A percentile compares a stretch with the other conserved stretches of the same genome.
phyloP scores from a whole-genome alignment of 1,140 invertebrate genomes.

The Plodia interpunctella region DNA sequence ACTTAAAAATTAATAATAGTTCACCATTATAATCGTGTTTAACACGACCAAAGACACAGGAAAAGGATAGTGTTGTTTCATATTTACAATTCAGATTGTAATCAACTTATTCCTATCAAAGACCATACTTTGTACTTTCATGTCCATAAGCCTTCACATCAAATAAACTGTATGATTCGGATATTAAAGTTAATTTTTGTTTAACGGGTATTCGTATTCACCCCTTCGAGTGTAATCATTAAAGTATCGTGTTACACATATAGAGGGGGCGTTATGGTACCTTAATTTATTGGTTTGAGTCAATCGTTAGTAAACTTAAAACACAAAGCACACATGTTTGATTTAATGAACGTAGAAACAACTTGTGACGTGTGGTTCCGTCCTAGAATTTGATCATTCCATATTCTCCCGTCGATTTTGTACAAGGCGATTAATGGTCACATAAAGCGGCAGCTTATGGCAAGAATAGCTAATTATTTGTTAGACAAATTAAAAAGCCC shows the following conservation, averaged over 20 bases:
- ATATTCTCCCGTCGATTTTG: no score
- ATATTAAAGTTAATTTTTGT: neutral
- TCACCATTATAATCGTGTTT: neutral
- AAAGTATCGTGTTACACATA: constrained; percentile 10
- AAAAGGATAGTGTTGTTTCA: neutral
- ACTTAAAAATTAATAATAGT: no score
- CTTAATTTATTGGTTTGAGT: constrained; percentile 1
- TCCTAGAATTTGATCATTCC: no score
- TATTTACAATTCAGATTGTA: neutral
- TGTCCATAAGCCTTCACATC: neutral
- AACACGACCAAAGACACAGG: neutral
- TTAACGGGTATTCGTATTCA: neutral
- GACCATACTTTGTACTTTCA: neutral
- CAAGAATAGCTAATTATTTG: no score
- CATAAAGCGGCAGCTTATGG: no score
- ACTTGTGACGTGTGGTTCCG: no score
- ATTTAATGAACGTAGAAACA: neutral
- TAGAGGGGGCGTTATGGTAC: constrained; percentile 4
- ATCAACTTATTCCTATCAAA: constrained; percentile 1
- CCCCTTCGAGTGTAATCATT: neutral
- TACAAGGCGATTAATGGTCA: no score
- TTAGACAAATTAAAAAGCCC: no score
- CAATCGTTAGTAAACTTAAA: neutral
- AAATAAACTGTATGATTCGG: neutral
- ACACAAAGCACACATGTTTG: neutral